Base-by-base conservation (phyloP, 2,113 vertebrate genomes). In the Callipepla californica region DNA sequence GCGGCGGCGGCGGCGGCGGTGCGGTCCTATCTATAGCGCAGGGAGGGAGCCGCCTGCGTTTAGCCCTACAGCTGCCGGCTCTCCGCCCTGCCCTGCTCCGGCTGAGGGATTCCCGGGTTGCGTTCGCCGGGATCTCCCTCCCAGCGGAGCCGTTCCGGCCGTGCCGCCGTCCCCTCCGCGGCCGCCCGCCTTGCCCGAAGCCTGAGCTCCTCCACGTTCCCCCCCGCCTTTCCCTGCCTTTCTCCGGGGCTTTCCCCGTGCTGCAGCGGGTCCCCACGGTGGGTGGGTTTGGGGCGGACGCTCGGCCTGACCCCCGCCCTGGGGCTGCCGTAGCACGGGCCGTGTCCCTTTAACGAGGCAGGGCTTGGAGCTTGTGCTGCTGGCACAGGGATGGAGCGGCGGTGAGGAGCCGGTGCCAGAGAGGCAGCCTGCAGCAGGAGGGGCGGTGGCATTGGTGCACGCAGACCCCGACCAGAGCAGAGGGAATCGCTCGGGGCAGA, bases 281-380 rank as follows among this genome's bases (percentile, higher is more conserved):
- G 11, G 4, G 48, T n/a, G 76, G 11, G 3, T 55, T 79, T 77
- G 59, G 25, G 68, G 36, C 11, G 22, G 25, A 11, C 55, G 26
- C n/a, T 58, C 44, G 44, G 50, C 45, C 7, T 26, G 7, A 36
- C 53, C 50, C 17, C 22, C 5, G 0, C n/a, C 66, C 47, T 45
- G 11, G 69, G 57, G 85, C 68, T 45, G 36, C 45, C 3, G 65
- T 81, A 80, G 75, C 34, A 8, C 62, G 85, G 90, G 78, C 69
- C 77, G 90, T 97, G 94, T 96, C 97, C 94, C 97, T 97, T 97
- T 97, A 97, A 97, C 26, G 91, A 96, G 97, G 96, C 95, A 92
- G 95, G 92, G 95, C 95, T 96, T 95, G 95, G 89, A 97, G 92
- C 93, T 30, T 85, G 95, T 94, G 93, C 90, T 69, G 92, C 95